phyloP scores from a whole-genome alignment of 2,888 invertebrate genomes.

The Hyposoter didymator region DNA sequence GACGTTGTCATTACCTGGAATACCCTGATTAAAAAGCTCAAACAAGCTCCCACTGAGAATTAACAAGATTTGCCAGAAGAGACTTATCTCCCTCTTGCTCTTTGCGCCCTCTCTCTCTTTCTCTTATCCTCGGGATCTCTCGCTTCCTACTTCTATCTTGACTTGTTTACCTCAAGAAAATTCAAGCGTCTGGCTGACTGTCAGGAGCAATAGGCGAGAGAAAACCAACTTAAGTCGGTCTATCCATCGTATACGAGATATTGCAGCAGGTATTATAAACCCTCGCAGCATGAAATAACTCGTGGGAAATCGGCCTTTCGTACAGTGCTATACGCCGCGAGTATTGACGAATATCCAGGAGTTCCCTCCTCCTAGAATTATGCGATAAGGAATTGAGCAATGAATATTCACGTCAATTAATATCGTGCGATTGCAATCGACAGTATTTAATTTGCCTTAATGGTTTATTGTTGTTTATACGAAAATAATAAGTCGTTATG shows the following conservation, averaged over 20 bases:
- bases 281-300: constrained; percentile 23
- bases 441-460: constrained; percentile 56
- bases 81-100: not conserved
- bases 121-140: not conserved
- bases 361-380: not conserved
- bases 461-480: constrained; percentile 60
- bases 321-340: not conserved
- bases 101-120: not conserved
- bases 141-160: not conserved
- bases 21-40: constrained; percentile 62
- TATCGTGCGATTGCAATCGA: constrained; percentile 55
- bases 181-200: constrained; percentile 22
- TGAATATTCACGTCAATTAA: constrained; percentile 57
- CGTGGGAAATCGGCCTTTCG: constrained; percentile 67
- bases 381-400: constrained; percentile 56
- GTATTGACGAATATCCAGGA: constrained; percentile 7
- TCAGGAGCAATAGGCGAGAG: constrained; percentile 26
- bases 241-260: constrained; percentile 16
- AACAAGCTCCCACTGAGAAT: constrained; percentile 53
- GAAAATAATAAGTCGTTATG: constrained; percentile 28
- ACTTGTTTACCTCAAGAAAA: not conserved
- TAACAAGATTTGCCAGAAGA: constrained; percentile 51
- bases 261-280: constrained; percentile 9
- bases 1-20: constrained; percentile 63
- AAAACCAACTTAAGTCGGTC: constrained; percentile 24